Conservation (phyloP, 2,888 invertebrate species). For the Tenthredo mesomela region DNA sequence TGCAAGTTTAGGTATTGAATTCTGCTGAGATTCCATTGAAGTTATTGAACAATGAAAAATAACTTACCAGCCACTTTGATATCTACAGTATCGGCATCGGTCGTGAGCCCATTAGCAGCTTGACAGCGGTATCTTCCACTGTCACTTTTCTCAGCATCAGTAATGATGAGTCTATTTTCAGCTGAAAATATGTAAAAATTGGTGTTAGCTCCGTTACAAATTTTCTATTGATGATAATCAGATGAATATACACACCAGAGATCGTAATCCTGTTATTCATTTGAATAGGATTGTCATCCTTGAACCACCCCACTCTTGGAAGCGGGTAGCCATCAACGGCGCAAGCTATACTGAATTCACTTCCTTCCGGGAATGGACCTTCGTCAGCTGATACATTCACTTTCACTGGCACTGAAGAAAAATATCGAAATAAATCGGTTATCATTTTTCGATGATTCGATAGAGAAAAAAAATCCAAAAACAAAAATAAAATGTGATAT, state of each 20-base stretch:
- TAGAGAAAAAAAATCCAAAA: constrained; percentile 35
- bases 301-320: constrained; percentile 90
- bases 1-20: not conserved
- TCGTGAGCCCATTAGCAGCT: constrained; percentile 87
- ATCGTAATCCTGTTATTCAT: constrained; percentile 82
- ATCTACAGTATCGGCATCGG: constrained; percentile 82
- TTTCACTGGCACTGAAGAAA: constrained; percentile 81
- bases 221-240: not conserved
- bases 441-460: constrained; percentile 63
- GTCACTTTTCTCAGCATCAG: constrained; percentile 83
- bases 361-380: constrained; percentile 83
- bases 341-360: constrained; percentile 86
- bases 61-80: constrained; percentile 88
- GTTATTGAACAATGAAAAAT: not conserved
- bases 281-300: constrained; percentile 83
- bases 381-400: constrained; percentile 82
- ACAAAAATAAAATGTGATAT: not conserved
- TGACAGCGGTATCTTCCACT: constrained; percentile 91
- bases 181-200: constrained; percentile 77
- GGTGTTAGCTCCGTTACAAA: constrained; percentile 18
- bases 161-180: constrained; percentile 86
- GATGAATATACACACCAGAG: constrained; percentile 80
- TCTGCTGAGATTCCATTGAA: not conserved
- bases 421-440: not conserved
- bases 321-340: constrained; percentile 88